These are phyloP conservation scores for Cisticola juncidis DNA, from an alignment of 2,113 vertebrate species.

Conservation along the genomic window DNA sequence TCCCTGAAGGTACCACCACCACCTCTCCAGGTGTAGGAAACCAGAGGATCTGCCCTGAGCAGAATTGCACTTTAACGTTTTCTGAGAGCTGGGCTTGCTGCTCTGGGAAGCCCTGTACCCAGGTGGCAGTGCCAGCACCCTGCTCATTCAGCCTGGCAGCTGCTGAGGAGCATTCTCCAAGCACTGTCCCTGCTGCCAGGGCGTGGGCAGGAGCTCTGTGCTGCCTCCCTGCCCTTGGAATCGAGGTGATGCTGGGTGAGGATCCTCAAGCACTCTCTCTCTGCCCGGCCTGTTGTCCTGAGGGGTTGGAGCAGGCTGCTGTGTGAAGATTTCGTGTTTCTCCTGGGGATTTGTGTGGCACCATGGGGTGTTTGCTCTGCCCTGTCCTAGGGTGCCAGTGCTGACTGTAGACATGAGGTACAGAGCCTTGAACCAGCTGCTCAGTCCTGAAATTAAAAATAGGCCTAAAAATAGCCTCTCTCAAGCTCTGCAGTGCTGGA, in stretches of 20 bases:
- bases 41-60: neutral
- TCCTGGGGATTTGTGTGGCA: neutral
- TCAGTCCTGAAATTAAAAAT: neutral
- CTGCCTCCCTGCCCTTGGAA: neutral
- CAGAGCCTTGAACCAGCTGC: neutral
- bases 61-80: neutral
- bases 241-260: neutral
- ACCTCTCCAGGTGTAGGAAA: neutral
- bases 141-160: neutral
- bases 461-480: neutral
- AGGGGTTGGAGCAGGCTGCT: neutral
- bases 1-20: neutral
- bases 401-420: neutral
- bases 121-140: neutral
- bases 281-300: fast-evolving
- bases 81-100: neutral
- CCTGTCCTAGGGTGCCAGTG: neutral
- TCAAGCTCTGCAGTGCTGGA: neutral
- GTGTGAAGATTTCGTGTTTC: neutral
- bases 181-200: neutral
- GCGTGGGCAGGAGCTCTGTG: neutral
- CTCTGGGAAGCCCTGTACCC: neutral
- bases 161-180: neutral
- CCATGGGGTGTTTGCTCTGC: neutral
- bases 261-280: fast-evolving